phyloP scores from a whole-genome alignment of 2,888 invertebrate genomes.

The Philereme transversata region DNA sequence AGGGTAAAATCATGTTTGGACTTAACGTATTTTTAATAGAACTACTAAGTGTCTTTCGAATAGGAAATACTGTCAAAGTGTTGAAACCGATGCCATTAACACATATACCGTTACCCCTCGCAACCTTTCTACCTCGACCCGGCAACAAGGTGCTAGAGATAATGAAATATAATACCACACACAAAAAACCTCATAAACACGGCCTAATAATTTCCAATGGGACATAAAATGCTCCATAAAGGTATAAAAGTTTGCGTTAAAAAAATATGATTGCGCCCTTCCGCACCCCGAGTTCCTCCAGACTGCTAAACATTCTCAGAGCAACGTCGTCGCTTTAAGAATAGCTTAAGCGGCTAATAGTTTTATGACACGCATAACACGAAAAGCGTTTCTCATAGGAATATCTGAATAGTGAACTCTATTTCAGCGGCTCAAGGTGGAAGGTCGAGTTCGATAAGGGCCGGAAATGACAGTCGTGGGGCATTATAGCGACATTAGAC shows the following conservation, averaged over 20 bases:
- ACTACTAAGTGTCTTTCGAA: no score
- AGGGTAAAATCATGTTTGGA: no score
- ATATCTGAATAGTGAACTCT: conserved; percentile 53
- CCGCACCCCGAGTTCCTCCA: conserved; percentile 61
- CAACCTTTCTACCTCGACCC: conserved; percentile 23
- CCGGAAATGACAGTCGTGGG: conserved; percentile 74
- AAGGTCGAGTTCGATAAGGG: conserved; percentile 37
- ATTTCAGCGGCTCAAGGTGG: conserved; percentile 49
- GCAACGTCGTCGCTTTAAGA: conserved; percentile 73
- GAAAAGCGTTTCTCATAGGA: conserved; percentile 46
- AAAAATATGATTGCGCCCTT: conserved; percentile 70
- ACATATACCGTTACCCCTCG: conserved; percentile 21
- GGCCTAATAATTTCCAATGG: conserved; percentile 75
- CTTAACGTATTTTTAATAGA: no score
- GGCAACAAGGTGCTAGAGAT: conserved; percentile 76
- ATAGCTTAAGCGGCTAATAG: conserved; percentile 83
- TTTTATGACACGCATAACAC: conserved; percentile 82
- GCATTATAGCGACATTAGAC: conserved; percentile 75
- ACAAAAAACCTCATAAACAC: conserved; percentile 62
- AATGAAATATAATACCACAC: conserved; percentile 72
- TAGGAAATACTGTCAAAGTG: conserved; percentile 10
- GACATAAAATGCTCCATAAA: conserved; percentile 67
- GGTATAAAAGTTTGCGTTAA: conserved; percentile 60
- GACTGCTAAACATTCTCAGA: conserved; percentile 63
- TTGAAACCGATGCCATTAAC: conserved; percentile 26